phyloP scores from a whole-genome alignment of 2,888 invertebrate genomes.

The Drosophila aldrichi region DNA sequence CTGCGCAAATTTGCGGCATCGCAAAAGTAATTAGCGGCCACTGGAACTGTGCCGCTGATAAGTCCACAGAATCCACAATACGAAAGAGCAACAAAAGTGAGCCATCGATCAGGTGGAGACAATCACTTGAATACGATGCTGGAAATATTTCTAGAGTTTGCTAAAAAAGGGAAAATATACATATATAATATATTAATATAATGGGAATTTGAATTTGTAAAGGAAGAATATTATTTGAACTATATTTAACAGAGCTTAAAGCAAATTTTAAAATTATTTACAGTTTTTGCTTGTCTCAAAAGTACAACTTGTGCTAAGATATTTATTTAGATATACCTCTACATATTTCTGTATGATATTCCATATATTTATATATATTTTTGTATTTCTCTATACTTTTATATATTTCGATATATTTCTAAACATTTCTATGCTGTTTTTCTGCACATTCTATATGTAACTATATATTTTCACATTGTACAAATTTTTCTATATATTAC shows the following conservation, averaged over 20 bases:
- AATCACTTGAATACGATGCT: not conserved
- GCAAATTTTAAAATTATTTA: not conserved
- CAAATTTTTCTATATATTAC: not conserved
- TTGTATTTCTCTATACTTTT: not conserved
- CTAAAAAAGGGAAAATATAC: not conserved
- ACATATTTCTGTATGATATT: not conserved
- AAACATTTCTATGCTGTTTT: too few relatives aligned
- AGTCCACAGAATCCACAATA: conserved; percentile 16
- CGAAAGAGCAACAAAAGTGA: not conserved
- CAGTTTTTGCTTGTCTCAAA: not conserved
- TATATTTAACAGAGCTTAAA: not conserved
- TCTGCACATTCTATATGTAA: too few relatives aligned
- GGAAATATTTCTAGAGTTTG: not conserved
- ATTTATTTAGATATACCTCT: not conserved
- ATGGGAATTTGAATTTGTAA: not conserved
- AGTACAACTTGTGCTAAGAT: not conserved
- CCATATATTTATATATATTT: not conserved
- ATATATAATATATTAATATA: too few relatives aligned
- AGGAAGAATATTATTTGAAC: too few relatives aligned
- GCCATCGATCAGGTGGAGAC: not conserved
- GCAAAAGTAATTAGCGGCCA: conserved; percentile 71
- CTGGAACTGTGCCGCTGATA: conserved; percentile 56
- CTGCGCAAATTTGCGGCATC: conserved; percentile 74
- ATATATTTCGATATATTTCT: not conserved
- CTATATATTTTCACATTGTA: not conserved